Conservation (phyloP, 2,113 vertebrate genomes). For the Corythaeola cristata region DNA sequence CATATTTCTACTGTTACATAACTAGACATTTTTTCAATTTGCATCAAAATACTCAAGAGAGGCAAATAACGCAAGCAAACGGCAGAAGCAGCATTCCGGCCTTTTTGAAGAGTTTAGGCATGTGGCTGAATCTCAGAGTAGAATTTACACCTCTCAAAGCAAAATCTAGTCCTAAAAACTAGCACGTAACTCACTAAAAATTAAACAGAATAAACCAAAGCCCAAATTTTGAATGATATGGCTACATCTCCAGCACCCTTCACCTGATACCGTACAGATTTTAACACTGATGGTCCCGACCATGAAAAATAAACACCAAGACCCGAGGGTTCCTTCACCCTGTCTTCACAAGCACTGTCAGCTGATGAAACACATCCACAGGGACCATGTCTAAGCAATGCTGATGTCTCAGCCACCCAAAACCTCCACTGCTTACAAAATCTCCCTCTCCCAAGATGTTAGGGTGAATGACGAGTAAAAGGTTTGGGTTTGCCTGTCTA, state of each 20-base stretch:
- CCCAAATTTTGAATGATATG: accelerated
- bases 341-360: too few relatives aligned
- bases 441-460: neutral
- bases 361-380: neutral
- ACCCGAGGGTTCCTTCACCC: neutral
- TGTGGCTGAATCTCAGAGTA: neutral
- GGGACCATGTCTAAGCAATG: neutral
- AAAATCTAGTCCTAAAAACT: neutral
- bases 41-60: neutral
- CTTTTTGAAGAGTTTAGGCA: neutral
- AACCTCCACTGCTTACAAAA: neutral
- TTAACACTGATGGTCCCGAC: neutral
- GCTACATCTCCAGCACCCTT: neutral
- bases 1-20: neutral
- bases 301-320: accelerated
- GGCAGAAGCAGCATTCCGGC: neutral
- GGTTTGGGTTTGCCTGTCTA: neutral
- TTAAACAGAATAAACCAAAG: neutral
- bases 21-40: neutral
- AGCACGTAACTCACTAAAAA: neutral
- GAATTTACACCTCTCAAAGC: neutral
- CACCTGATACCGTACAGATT: neutral
- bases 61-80: neutral
- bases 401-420: neutral
- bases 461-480: accelerated